phyloP scores from a whole-genome alignment of 2,797 vertebrate genomes.

The Dromococcyx pavoninus region DNA sequence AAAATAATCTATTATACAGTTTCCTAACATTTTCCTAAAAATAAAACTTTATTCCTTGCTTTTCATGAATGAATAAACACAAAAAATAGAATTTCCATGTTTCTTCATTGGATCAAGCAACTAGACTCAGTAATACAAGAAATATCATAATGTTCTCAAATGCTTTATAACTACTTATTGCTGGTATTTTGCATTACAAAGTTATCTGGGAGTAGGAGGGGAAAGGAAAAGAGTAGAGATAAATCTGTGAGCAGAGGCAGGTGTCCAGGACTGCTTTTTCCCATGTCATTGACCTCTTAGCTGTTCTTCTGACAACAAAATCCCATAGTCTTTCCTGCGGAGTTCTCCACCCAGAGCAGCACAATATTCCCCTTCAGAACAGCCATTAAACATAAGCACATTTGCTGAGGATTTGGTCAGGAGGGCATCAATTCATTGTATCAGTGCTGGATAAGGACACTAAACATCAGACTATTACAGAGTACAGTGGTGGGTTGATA shows the following conservation, averaged over 20 bases:
- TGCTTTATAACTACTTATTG: neutral
- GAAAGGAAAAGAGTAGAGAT: neutral
- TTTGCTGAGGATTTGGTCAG: neutral
- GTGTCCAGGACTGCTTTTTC: neutral
- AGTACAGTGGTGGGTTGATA: neutral
- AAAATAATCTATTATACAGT: fast-evolving
- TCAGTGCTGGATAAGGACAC: neutral
- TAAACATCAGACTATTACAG: neutral
- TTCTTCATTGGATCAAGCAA: neutral
- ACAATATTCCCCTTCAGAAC: neutral
- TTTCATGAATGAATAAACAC: neutral
- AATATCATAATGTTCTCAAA: neutral
- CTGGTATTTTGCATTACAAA: neutral
- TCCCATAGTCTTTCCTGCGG: neutral
- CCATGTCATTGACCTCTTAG: neutral
- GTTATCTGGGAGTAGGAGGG: neutral
- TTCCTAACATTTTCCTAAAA: neutral
- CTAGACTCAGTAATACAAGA: neutral
- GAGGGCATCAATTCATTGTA: neutral
- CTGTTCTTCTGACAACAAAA: neutral
- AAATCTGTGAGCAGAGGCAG: neutral
- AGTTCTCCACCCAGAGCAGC: neutral
- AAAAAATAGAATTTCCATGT: neutral
- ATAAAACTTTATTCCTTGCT: neutral
- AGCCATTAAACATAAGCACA: neutral